Conservation (phyloP, 2,113 vertebrate species). For the Sciurus niger region DNA sequence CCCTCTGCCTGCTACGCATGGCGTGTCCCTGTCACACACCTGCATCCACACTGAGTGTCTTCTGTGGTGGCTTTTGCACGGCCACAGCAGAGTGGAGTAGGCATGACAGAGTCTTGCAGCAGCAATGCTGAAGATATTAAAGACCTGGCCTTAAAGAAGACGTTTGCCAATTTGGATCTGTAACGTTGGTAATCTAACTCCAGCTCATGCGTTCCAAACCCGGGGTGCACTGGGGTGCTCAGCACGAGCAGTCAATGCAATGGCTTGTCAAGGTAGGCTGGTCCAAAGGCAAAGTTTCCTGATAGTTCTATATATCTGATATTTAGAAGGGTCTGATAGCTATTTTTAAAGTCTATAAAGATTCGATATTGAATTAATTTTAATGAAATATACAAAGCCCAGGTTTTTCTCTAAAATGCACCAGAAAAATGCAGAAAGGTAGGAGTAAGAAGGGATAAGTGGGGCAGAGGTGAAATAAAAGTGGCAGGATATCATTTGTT, state of each 20-base stretch:
- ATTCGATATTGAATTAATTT: not conserved
- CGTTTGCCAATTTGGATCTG: not conserved
- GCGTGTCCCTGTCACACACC: not conserved
- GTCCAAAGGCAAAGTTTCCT: not conserved
- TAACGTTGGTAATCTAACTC: not conserved
- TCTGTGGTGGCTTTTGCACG: not conserved
- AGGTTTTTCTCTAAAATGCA: conserved; percentile 55
- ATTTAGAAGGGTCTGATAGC: not conserved
- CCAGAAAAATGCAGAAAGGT: not conserved
- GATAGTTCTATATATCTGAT: not conserved
- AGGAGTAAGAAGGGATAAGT: not conserved
- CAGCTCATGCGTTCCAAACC: not conserved
- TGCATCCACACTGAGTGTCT: not conserved
- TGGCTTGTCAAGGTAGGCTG: not conserved
- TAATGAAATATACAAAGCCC: conserved; percentile 15
- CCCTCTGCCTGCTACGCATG: not conserved
- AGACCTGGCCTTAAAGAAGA: not conserved
- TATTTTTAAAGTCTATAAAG: conserved; percentile 20
- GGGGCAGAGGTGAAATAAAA: not conserved
- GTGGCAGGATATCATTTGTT: not conserved
- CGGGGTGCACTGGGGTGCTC: not conserved
- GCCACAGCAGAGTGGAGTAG: not conserved
- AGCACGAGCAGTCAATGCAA: not conserved
- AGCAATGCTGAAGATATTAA: not conserved
- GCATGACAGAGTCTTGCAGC: not conserved